A percentile compares a stretch with the other conserved stretches of the same genome.
Conservation (phyloP, 2,797 vertebrate genomes). For the Anguilla obscura region DNA sequence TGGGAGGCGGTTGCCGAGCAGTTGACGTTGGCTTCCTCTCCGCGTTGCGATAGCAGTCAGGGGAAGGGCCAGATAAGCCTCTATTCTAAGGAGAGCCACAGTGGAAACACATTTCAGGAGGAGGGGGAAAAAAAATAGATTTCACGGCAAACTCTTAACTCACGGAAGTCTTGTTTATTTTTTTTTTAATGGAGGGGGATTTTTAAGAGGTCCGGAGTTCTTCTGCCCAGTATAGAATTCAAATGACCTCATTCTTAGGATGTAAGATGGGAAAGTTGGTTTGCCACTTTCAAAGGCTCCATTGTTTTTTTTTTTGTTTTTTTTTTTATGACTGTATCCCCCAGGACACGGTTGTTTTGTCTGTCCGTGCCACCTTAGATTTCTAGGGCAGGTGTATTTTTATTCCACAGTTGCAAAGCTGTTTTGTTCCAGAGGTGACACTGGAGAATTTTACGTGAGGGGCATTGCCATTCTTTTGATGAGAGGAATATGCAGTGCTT, state of each 20-base stretch:
- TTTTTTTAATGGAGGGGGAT: neutral
- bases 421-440: neutral
- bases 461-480: neutral
- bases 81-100: neutral
- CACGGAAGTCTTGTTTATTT: neutral
- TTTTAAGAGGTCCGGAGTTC: slow-evolving; percentile 8
- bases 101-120: neutral
- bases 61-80: slow-evolving; percentile 12
- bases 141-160: neutral
- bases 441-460: neutral
- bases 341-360: neutral
- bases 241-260: slow-evolving; percentile 24
- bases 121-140: neutral
- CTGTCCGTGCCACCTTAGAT: neutral
- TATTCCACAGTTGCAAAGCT: neutral
- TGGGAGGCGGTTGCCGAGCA: neutral
- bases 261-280: neutral
- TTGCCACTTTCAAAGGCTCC: neutral
- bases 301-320: neutral
- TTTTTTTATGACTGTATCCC: neutral
- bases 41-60: no score
- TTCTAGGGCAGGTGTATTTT: neutral
- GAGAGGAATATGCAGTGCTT: neutral
- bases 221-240: slow-evolving; percentile 6
- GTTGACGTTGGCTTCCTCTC: slow-evolving; percentile 8